These are phyloP conservation scores for Oreochromis tanganicae DNA, from an alignment of 2,113 vertebrate genomes.

Conservation along the genomic window DNA sequence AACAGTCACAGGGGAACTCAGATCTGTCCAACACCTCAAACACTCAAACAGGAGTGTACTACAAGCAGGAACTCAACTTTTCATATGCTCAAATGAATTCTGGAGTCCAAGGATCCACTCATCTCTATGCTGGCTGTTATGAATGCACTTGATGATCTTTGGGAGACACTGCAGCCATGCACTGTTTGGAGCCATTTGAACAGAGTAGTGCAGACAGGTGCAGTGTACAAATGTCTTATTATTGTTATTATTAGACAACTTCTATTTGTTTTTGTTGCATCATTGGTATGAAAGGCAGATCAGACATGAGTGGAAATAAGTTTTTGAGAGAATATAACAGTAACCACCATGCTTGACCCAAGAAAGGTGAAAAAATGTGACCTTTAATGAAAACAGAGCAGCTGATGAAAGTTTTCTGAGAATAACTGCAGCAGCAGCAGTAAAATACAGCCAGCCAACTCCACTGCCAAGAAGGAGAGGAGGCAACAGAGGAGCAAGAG, in stretches of 20 bases:
- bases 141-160: not conserved
- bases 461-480: not conserved
- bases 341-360: not conserved
- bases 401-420: not conserved
- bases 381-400: not conserved
- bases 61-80: not conserved
- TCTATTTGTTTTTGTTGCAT: not conserved
- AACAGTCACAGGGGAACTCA: not conserved
- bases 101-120: not conserved
- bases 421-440: not conserved
- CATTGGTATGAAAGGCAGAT: rapidly evolving
- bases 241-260: not conserved
- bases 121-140: not conserved
- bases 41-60: not conserved
- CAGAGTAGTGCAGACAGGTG: not conserved
- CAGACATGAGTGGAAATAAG: not conserved
- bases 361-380: not conserved
- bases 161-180: not conserved
- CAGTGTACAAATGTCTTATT: not conserved
- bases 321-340: not conserved
- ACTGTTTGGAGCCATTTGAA: not conserved
- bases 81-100: not conserved
- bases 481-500: not conserved
- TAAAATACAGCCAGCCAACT: not conserved
- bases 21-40: too few species aligned